A percentile compares a stretch with the other conserved stretches of the same genome.
phyloP scores from a whole-genome alignment of 2,888 invertebrate species.

The Amorpha juglandis region DNA sequence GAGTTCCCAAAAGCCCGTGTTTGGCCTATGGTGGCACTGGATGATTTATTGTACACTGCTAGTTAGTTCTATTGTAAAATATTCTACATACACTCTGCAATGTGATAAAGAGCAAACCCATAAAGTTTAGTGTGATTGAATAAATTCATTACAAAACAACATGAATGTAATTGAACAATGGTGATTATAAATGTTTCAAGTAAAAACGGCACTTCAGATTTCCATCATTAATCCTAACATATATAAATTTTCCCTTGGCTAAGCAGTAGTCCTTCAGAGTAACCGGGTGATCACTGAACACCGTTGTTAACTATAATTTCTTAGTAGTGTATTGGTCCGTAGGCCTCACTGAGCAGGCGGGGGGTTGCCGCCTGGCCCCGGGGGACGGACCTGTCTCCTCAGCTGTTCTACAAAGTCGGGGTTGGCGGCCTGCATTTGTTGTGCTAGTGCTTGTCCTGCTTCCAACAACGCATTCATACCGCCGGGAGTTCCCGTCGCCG shows the following conservation, averaged over 20 bases:
- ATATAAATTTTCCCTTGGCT: conserved; percentile 3
- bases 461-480: conserved; percentile 78
- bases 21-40: too few species aligned
- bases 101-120: neutral
- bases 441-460: conserved; percentile 91
- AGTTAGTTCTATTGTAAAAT: too few species aligned
- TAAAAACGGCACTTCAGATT: conserved; percentile 7
- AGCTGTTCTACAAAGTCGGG: conserved; percentile 93
- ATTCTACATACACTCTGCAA: too few species aligned
- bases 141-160: neutral
- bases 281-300: neutral
- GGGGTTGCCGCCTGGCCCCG: conserved; percentile 50
- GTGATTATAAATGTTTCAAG: neutral
- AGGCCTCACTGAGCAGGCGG: conserved; percentile 55
- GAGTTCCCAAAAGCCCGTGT: too few species aligned
- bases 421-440: conserved; percentile 92
- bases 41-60: neutral
- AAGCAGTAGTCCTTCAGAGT: conserved; percentile 17
- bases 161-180: neutral
- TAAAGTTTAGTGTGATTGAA: neutral
- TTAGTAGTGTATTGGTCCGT: neutral
- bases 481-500: conserved; percentile 76
- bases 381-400: conserved; percentile 86
- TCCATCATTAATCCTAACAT: neutral
- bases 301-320: neutral